Conservation (phyloP, 2,113 vertebrate species). For the Coryphaenoides rupestris region DNA sequence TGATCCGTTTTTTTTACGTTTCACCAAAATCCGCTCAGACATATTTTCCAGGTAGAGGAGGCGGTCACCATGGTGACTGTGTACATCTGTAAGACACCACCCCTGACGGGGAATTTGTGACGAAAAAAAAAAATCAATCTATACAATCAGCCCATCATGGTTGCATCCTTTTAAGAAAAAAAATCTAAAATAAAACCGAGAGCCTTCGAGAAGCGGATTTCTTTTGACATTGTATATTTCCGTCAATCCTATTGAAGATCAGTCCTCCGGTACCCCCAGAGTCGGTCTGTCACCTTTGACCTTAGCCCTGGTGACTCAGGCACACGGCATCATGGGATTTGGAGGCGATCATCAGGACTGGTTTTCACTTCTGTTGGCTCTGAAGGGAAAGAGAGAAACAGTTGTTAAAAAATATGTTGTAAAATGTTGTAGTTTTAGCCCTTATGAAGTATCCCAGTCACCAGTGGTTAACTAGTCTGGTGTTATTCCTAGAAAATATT, state of each 20-base stretch:
- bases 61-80: constrained; percentile 32
- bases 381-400: constrained; percentile 37
- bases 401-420: too few species aligned
- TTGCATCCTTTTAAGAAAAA: neutral
- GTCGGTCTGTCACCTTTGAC: constrained; percentile 26
- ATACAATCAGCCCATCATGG: constrained; percentile 11
- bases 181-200: too few species aligned
- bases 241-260: constrained; percentile 20
- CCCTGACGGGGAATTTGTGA: neutral
- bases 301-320: constrained; percentile 26
- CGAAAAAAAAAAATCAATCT: constrained; percentile 20
- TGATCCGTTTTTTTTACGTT: constrained; percentile 29
- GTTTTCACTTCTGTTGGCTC: constrained; percentile 88
- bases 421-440: too few species aligned
- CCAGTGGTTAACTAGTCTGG: too few species aligned
- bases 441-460: too few species aligned
- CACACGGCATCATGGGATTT: constrained; percentile 47
- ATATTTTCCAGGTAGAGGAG: constrained; percentile 47
- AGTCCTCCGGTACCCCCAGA: constrained; percentile 36
- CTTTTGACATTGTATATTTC: neutral
- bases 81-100: constrained; percentile 12
- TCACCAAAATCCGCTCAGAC: constrained; percentile 11
- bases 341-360: constrained; percentile 85
- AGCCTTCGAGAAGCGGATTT: constrained; percentile 4
- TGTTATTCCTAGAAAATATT: neutral